Percentiles rank a stretch among this genome's conserved stretches.
Evolutionary conservation across 2,113 vertebrate genomes (phyloP).

Genomic region (Phrynosoma platyrhinos): DNA sequence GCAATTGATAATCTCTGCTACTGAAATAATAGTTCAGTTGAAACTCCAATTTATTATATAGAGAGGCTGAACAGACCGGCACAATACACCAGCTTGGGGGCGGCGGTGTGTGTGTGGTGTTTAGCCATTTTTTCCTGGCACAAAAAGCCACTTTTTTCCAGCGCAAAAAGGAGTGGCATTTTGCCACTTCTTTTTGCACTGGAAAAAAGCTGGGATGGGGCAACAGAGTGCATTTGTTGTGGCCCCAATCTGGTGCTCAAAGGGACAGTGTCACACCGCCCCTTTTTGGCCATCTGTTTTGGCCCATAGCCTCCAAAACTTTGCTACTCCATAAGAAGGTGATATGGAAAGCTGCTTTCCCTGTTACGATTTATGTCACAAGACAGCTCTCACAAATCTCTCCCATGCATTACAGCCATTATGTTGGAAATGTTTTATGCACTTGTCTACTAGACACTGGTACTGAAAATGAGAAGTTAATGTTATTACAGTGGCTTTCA

Average conservation of each 20-base stretch:
- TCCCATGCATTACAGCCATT: background rate
- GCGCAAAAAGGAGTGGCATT: too few species aligned
- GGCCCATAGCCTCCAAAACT: background rate
- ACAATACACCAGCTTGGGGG: too few species aligned
- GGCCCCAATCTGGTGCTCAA: too few species aligned
- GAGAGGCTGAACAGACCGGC: too few species aligned
- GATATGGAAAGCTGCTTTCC: background rate
- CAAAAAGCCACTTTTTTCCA: too few species aligned
- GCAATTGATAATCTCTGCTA: background rate
- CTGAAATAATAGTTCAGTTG: background rate
- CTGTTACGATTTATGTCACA: background rate
- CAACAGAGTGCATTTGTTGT: too few species aligned
- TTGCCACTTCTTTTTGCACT: too few species aligned
- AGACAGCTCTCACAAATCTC: background rate
- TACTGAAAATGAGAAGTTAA: background rate
- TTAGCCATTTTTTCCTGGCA: too few species aligned
- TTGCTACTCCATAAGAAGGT: background rate
- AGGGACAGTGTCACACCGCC: too few species aligned
- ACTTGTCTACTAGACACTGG: background rate
- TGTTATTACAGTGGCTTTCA: background rate
- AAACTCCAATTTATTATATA: background rate
- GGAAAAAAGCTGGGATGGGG: too few species aligned
- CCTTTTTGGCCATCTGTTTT: too few species aligned
- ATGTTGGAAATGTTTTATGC: background rate
- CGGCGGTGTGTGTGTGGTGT: too few species aligned